Percentiles rank a stretch among this genome's conserved stretches.
Evolutionary conservation across 2,888 invertebrate species (phyloP).

Genomic region (Lamproptera curius): DNA sequence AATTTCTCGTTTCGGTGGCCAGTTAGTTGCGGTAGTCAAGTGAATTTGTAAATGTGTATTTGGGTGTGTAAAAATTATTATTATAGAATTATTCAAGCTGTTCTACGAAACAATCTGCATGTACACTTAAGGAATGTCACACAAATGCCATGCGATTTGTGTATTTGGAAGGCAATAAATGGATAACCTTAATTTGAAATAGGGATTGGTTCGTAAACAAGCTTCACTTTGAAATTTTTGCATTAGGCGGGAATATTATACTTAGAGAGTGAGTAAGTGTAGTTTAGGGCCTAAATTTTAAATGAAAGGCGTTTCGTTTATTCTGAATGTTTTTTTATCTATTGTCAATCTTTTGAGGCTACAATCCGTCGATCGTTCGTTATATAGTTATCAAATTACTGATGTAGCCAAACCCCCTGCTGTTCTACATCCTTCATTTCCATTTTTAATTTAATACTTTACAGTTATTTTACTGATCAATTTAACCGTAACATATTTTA

Average conservation of each 20-base stretch:
- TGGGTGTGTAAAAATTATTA: conserved; percentile 46
- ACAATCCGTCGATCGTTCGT: no score
- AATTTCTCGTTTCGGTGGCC: conserved; percentile 46
- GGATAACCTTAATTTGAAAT: conserved; percentile 1
- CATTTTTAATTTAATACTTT: no score
- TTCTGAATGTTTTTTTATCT: conserved; percentile 2
- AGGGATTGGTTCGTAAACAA: conserved; percentile 15
- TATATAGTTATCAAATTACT: no score
- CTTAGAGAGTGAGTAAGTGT: conserved; percentile 38
- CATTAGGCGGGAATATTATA: conserved; percentile 43
- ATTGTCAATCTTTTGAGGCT: conserved; percentile 11
- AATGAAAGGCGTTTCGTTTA: conserved; percentile 10
- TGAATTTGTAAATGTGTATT: conserved; percentile 49
- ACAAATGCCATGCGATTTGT: conserved; percentile 11
- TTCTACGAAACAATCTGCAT: conserved; percentile 17
- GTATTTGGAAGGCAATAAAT: conserved; percentile 1
- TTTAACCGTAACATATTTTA: no score
- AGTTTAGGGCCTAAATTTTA: conserved; percentile 47
- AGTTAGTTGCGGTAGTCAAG: conserved; percentile 45
- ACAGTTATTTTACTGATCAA: no score
- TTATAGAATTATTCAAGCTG: conserved; percentile 14
- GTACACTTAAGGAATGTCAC: conserved; percentile 6
- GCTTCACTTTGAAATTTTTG: conserved; percentile 47
- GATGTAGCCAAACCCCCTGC: no score
- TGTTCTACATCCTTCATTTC: no score